Evolutionary conservation across 92 coral and sea anemone species (phyloP).

Genomic region (Epizoanthus illoricatus): DNA sequence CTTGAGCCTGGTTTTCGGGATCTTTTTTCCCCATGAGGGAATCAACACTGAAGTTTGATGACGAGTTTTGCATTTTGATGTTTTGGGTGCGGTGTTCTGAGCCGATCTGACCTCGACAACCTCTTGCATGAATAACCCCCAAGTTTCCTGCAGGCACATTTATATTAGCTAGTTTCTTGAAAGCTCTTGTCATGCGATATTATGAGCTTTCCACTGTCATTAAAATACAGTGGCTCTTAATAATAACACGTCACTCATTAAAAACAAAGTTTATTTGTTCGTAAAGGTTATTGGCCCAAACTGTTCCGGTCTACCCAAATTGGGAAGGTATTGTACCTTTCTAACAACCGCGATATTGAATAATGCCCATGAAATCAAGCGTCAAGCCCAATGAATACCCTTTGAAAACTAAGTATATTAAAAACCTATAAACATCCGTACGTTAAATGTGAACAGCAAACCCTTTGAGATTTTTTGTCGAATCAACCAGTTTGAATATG

Average conservation of each 20-base stretch:
- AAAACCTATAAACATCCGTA: constrained; percentile 42
- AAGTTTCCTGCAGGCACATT: constrained; percentile 4
- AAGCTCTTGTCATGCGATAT: constrained; percentile 21
- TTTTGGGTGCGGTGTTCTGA: constrained; percentile 17
- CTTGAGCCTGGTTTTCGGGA: constrained; percentile 41
- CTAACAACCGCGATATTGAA: constrained; percentile 18
- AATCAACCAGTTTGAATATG: neutral
- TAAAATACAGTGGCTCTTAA: constrained; percentile 50
- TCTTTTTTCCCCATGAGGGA: constrained; percentile 82
- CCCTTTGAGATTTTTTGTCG: constrained; percentile 1
- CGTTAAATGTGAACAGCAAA: constrained; percentile 39
- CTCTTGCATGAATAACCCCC: neutral
- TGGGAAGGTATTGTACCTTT: constrained; percentile 46
- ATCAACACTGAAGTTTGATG: constrained; percentile 72
- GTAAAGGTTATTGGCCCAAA: constrained; percentile 77
- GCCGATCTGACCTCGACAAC: constrained; percentile 30
- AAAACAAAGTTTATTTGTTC: constrained; percentile 72
- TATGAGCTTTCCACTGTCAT: constrained; percentile 30
- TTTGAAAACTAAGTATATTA: constrained; percentile 42
- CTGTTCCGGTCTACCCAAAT: constrained; percentile 57
- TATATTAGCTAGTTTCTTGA: constrained; percentile 8
- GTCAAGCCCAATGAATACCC: constrained; percentile 36
- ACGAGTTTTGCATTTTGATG: constrained; percentile 57
- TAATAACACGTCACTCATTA: constrained; percentile 68
- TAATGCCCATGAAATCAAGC: constrained; percentile 26